A percentile compares a stretch with the other conserved stretches of the same genome.
phyloP scores from a whole-genome alignment of 2,797 vertebrate genomes.

The Labeo calbasu region DNA sequence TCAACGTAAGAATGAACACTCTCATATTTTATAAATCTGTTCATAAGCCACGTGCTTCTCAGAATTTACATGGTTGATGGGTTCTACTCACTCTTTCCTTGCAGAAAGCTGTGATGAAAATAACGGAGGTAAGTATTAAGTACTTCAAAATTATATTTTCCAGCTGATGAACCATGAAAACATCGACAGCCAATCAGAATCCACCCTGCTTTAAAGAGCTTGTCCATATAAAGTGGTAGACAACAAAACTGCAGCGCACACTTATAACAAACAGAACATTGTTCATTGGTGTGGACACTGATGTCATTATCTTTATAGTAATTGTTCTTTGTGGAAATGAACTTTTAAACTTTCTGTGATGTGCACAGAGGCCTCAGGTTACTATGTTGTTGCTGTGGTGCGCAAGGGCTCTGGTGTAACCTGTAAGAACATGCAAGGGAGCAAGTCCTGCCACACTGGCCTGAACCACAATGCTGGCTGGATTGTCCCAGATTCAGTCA shows the following conservation, averaged over 20 bases:
- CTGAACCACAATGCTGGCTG: slow-evolving; percentile 88
- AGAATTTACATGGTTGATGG: slow-evolving; percentile 45
- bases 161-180: background rate
- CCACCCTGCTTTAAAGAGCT: background rate
- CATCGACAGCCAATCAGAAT: background rate
- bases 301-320: background rate
- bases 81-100: slow-evolving; percentile 54
- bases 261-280: background rate
- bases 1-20: slow-evolving; percentile 58
- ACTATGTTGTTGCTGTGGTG: slow-evolving; percentile 78
- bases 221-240: background rate
- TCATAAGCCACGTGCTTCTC: background rate
- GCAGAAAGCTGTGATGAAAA: background rate
- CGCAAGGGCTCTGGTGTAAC: slow-evolving; percentile 68
- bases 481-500: slow-evolving; percentile 87
- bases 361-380: slow-evolving; percentile 62
- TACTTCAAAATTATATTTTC: background rate
- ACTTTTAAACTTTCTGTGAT: background rate
- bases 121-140: slow-evolving; percentile 50
- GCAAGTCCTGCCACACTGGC: slow-evolving; percentile 88
- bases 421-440: slow-evolving; percentile 76
- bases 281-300: background rate
- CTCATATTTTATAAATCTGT: background rate
- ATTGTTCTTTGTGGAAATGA: background rate
- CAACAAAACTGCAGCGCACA: background rate